Evolutionary conservation across 2,113 vertebrate species (phyloP).

Genomic region (Cavia porcellus): DNA sequence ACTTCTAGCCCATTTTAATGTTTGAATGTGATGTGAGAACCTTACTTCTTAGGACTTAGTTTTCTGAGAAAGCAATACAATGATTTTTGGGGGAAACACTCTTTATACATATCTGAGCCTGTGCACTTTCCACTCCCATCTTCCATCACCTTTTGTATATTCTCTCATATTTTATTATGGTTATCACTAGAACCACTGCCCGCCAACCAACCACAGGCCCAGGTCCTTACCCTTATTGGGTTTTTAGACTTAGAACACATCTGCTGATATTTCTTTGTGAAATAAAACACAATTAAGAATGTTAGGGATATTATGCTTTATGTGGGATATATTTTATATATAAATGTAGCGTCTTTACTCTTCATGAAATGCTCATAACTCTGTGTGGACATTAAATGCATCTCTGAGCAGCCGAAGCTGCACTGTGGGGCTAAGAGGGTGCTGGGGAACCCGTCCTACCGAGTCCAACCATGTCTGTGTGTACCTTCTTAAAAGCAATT

Average conservation of each 20-base stretch:
- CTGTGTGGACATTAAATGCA: background rate
- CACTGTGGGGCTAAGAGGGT: background rate
- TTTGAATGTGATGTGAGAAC: conserved; percentile 6
- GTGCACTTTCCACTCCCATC: background rate
- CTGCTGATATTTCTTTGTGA: background rate
- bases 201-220: background rate
- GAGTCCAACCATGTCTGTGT: background rate
- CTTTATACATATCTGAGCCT: background rate
- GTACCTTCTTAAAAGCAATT: conserved; percentile 47
- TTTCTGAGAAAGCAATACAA: background rate
- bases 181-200: background rate
- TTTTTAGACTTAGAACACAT: conserved; percentile 16
- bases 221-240: background rate
- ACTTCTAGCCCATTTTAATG: background rate
- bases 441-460: background rate
- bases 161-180: background rate
- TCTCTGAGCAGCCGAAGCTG: conserved; percentile 11
- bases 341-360: background rate
- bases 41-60: conserved; percentile 14
- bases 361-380: background rate
- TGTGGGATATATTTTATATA: background rate
- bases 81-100: background rate
- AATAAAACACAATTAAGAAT: conserved; percentile 32
- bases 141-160: background rate
- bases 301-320: background rate